Conservation (phyloP, 1,140 invertebrate genomes). For the Pseudomyrmex sp. region DNA sequence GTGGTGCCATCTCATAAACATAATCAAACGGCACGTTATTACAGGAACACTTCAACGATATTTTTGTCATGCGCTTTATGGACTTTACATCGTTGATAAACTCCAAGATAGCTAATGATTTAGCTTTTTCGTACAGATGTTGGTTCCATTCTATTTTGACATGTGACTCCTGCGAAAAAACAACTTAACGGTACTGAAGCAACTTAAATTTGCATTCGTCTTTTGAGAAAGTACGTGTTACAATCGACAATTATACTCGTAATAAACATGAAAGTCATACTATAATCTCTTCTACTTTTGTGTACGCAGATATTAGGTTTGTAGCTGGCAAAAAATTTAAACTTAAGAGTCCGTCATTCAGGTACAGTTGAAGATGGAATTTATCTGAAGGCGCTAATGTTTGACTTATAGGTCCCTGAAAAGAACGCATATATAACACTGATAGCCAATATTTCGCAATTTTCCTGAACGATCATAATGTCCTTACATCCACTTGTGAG, state of each 20-base stretch:
- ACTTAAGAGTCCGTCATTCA: constrained; percentile 90
- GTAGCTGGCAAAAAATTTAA: constrained; percentile 91
- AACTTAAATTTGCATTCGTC: neutral
- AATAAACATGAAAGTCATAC: constrained; percentile 83
- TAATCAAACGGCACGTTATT: too few relatives aligned
- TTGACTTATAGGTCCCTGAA: constrained; percentile 94
- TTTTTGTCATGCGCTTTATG: constrained; percentile 88
- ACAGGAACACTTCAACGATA: too few relatives aligned
- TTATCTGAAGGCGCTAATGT: constrained; percentile 92
- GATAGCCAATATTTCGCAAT: neutral
- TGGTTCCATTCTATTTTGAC: constrained; percentile 88
- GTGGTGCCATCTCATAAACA: too few relatives aligned
- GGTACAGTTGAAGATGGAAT: constrained; percentile 88
- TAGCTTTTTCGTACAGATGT: constrained; percentile 92
- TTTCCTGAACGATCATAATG: constrained; percentile 12
- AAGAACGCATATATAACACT: neutral
- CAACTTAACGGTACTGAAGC: neutral
- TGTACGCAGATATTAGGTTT: constrained; percentile 91
- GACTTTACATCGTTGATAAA: constrained; percentile 93
- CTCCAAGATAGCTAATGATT: constrained; percentile 94
- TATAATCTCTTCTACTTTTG: constrained; percentile 90
- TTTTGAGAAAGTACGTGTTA: neutral
- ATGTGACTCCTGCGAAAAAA: constrained; percentile 87
- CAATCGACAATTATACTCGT: neutral
- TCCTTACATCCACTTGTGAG: constrained; percentile 91